Evolutionary conservation across 2,888 invertebrate genomes (phyloP).

Genomic region (Auanema freiburgensis): DNA sequence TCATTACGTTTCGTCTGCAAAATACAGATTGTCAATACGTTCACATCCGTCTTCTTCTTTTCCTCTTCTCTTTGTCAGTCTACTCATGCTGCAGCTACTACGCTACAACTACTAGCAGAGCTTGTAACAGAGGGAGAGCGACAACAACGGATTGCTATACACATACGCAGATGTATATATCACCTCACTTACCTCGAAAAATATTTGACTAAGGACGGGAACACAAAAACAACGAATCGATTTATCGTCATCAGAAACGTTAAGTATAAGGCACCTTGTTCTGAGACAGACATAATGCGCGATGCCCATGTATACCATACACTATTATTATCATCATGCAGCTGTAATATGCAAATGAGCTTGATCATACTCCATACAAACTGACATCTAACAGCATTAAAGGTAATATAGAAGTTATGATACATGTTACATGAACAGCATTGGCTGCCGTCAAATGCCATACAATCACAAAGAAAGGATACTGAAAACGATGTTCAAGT

Average conservation of each 20-base stretch:
- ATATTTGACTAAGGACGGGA: slow-evolving; percentile 22
- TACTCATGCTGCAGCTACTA: background rate
- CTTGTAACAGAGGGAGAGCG: background rate
- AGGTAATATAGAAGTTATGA: slow-evolving; percentile 30
- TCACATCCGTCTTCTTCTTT: background rate
- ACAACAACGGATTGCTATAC: background rate
- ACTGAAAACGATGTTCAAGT: slow-evolving; percentile 8
- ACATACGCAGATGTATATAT: too few relatives aligned
- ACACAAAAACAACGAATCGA: slow-evolving; percentile 39
- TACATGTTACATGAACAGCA: slow-evolving; percentile 29
- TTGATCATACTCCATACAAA: background rate
- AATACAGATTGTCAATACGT: background rate
- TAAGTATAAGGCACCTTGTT: slow-evolving; percentile 36
- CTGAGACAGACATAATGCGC: slow-evolving; percentile 29
- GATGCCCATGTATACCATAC: slow-evolving; percentile 30
- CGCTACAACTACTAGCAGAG: too few relatives aligned
- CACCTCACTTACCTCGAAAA: slow-evolving; percentile 22
- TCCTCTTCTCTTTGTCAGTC: background rate
- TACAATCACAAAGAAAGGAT: slow-evolving; percentile 40
- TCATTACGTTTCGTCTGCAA: slow-evolving; percentile 16
- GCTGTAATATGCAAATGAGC: too few relatives aligned
- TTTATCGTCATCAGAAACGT: slow-evolving; percentile 43
- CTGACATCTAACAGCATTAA: slow-evolving; percentile 35
- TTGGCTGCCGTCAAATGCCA: slow-evolving; percentile 30
- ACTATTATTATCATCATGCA: background rate